These are phyloP conservation scores for Amphipyra berbera DNA, from an alignment of 2,888 invertebrate species.

Conservation along the genomic window DNA sequence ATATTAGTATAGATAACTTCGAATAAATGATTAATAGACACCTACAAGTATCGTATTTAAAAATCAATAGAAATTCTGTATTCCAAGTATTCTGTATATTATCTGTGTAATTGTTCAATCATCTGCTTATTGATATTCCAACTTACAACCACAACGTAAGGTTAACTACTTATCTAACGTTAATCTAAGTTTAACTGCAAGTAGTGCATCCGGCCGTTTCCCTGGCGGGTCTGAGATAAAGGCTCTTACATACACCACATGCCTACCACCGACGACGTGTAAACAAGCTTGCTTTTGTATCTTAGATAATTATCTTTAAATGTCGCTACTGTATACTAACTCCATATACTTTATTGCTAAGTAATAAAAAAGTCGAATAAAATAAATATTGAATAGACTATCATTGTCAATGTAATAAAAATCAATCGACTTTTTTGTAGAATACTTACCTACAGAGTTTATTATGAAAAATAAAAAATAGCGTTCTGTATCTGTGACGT, in stretches of 20 bases:
- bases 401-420: constrained; percentile 6
- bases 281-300: constrained; percentile 57
- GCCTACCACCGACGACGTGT: constrained; percentile 63
- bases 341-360: constrained; percentile 41
- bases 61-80: too few species aligned
- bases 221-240: constrained; percentile 63
- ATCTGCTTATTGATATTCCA: too few species aligned
- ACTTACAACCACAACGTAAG: too few species aligned
- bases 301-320: constrained; percentile 59
- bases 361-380: constrained; percentile 36
- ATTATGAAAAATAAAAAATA: too few species aligned
- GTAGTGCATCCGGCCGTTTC: constrained; percentile 37
- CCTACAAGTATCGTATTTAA: too few species aligned
- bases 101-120: too few species aligned
- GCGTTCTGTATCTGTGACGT: too few species aligned
- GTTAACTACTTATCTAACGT: neutral
- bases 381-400: constrained; percentile 12
- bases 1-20: too few species aligned
- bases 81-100: too few species aligned
- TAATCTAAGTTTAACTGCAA: constrained; percentile 49
- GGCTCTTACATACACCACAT: constrained; percentile 65
- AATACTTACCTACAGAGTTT: neutral
- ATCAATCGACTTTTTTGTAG: constrained; percentile 1
- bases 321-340: constrained; percentile 46
- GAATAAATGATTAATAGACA: too few species aligned